A percentile compares a stretch with the other conserved stretches of the same genome.
These are phyloP conservation scores for Acanthacorydalis orientalis DNA, from an alignment of 2,888 invertebrate species.

Conservation along the genomic window DNA sequence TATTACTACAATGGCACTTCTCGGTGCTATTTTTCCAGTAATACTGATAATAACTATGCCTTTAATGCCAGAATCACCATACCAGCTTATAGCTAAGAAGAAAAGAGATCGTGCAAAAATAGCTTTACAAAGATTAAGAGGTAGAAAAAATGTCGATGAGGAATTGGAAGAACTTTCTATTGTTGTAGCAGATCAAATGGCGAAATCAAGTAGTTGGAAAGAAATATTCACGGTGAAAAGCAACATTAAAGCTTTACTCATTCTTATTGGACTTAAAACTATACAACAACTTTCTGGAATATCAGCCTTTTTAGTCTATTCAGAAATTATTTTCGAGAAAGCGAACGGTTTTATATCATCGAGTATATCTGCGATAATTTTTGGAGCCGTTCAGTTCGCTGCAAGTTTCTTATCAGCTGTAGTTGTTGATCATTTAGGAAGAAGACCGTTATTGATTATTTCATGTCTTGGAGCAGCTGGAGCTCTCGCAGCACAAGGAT, in stretches of 20 bases:
- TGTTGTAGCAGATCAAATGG: conserved; percentile 27
- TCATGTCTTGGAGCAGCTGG: conserved; percentile 20
- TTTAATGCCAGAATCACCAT: conserved; percentile 50
- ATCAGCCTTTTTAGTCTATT: conserved; percentile 23
- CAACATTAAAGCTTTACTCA: conserved; percentile 42
- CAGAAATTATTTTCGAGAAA: conserved; percentile 21
- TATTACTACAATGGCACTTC: conserved; percentile 33
- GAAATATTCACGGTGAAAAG: conserved; percentile 36
- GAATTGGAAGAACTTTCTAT: conserved; percentile 23
- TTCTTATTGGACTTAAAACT: conserved; percentile 25
- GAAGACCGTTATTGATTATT: conserved; percentile 19
- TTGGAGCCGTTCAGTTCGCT: conserved; percentile 19
- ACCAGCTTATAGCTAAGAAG: conserved; percentile 26
- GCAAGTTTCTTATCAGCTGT: conserved; percentile 13
- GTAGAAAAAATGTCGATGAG: conserved; percentile 30
- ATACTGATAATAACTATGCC: conserved; percentile 37
- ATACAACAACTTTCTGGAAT: conserved; percentile 23
- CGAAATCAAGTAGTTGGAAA: conserved; percentile 30
- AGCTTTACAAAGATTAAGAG: conserved; percentile 40
- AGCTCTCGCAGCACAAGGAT: conserved; percentile 14
- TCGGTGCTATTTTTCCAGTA: conserved; percentile 39
- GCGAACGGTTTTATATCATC: conserved; percentile 17
- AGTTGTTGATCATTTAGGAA: conserved; percentile 21
- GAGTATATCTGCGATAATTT: conserved; percentile 19
- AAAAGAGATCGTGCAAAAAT: conserved; percentile 27